Base-by-base conservation (phyloP, 2,113 vertebrate species). In the Aegypius monachus region DNA sequence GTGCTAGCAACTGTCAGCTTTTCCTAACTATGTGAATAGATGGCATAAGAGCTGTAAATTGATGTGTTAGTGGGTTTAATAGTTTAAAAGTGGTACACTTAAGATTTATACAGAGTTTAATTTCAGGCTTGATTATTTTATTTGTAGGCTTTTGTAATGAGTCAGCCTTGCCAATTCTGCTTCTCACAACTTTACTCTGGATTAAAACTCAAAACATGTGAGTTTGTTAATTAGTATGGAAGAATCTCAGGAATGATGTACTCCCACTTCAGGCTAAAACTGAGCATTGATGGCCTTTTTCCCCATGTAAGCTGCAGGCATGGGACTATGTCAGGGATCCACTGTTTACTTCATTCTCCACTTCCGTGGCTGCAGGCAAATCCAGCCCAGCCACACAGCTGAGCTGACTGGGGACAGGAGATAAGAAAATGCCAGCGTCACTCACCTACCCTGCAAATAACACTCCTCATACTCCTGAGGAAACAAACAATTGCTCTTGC, bases 241-340 rank as follows among this genome's bases (percentile, higher is more conserved):
- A 93, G 94, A 96, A 95, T 95, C 59, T 90, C 59, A 96, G 88
- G 96, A 97, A 95, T 94, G 38, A 70, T 88, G 22, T 95, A 90
- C 84, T 93, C 89, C 92, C 80, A 92, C 94, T 88, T 95, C 68
- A 61, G 80, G 59, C 68, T 92, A 86, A 83, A 94, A 94, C 90
- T 47, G 59, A 74, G 59, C 63, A 66, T 55, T 90, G 81, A n/a
- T 4, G 18, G 68, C 42, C 42, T 93, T 91, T 93, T 80, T 93
- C 43, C 55, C n/a, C n/a, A n/a, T n/a, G n/a, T n/a, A n/a, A n/a
- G n/a, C n/a, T n/a, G n/a, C n/a, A n/a, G n/a, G n/a, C n/a, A n/a
- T n/a, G n/a, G n/a, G n/a, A n/a, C n/a, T n/a, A n/a, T n/a, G n/a
- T n/a, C n/a, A n/a, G n/a, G n/a, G n/a, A n/a, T n/a, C n/a, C n/a